phyloP scores from a whole-genome alignment of 2,797 vertebrate genomes.

The Dicrostonyx torquatus region DNA sequence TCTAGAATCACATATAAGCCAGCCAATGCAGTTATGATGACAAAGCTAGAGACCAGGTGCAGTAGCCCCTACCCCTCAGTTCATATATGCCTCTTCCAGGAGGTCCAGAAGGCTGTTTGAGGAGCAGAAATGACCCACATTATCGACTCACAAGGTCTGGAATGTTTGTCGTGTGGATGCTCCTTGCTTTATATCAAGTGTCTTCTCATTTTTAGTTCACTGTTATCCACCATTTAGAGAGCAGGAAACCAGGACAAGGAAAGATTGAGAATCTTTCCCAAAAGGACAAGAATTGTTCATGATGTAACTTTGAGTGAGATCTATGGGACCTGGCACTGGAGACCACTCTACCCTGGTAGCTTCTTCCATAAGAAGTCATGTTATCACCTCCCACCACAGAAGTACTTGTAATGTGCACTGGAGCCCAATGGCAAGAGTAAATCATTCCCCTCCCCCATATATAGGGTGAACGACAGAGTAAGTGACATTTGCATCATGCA shows the following conservation, averaged over 20 bases:
- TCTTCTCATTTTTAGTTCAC: neutral
- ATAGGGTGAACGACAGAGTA: neutral
- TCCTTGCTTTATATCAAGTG: neutral
- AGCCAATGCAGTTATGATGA: neutral
- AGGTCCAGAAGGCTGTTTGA: neutral
- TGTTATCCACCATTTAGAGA: neutral
- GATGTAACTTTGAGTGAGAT: neutral
- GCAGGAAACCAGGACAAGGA: slow-evolving; percentile 3
- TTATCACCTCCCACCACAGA: neutral
- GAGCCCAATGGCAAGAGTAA: neutral
- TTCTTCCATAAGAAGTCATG: neutral
- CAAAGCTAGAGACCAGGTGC: neutral
- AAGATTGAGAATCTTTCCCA: neutral
- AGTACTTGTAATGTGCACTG: neutral
- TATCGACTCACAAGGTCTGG: neutral
- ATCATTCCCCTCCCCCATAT: neutral
- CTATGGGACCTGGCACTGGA: neutral
- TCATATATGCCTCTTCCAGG: neutral
- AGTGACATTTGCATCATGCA: neutral
- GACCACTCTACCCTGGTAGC: neutral
- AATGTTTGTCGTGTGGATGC: neutral
- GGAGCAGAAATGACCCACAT: neutral
- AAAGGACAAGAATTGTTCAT: neutral
- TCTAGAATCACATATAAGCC: slow-evolving; percentile 57
- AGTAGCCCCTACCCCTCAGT: neutral